phyloP scores from a whole-genome alignment of 2,113 vertebrate species.

The Chaetops frenatus region DNA sequence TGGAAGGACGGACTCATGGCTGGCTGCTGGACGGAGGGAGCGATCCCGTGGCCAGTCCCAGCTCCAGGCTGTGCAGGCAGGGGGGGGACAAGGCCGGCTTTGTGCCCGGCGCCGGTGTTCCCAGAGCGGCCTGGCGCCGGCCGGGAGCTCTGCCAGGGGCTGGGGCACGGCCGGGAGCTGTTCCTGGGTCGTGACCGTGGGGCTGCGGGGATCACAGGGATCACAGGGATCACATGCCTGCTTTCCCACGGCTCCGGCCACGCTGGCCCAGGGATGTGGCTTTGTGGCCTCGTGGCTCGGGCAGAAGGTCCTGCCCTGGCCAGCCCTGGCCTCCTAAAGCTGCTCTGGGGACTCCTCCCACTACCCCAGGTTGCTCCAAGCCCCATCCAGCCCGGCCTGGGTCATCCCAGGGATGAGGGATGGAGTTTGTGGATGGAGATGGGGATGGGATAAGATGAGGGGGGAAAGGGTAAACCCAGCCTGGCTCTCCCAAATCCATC shows the following conservation, averaged over 20 bases:
- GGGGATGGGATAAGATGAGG: not conserved
- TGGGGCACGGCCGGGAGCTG: not conserved
- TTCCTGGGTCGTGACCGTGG: not conserved
- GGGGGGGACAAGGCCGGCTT: not conserved
- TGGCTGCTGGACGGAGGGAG: accelerated
- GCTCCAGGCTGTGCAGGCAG: accelerated
- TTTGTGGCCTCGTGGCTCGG: not conserved
- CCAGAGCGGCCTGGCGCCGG: not conserved
- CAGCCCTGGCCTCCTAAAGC: accelerated
- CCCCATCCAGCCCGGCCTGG: not conserved
- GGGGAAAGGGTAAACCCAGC: not conserved
- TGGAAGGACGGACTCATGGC: too few relatives aligned
- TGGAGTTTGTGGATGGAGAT: not conserved
- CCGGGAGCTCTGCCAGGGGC: not conserved
- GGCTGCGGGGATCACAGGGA: not conserved
- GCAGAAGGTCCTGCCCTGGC: accelerated
- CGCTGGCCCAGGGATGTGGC: not conserved
- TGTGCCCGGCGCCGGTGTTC: not conserved
- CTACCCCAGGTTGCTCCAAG: accelerated
- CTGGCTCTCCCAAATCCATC: not conserved
- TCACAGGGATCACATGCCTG: not conserved
- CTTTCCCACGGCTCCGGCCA: not conserved
- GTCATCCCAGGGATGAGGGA: not conserved
- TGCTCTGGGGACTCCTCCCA: not conserved
- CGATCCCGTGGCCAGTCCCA: accelerated